Base-by-base conservation (phyloP, 1,140 invertebrate genomes). In the Adelges cooleyi region DNA sequence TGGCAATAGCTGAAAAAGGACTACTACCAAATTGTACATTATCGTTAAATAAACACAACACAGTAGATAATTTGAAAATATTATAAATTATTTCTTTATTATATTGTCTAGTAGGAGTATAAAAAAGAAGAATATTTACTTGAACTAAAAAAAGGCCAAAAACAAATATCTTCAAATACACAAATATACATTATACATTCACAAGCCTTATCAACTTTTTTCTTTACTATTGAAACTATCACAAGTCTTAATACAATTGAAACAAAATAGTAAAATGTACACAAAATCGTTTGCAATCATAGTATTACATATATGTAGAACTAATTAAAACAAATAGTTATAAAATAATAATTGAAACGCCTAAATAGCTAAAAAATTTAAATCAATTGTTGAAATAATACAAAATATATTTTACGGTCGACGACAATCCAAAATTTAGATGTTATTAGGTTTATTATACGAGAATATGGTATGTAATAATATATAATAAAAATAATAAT, bases 51-150 rank as follows among this genome's bases (percentile, higher is more conserved):
- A 22, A 42, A 11, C 3, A 6, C 13, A 42, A 42, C 5, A 42
- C 40, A 42, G 13, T 8, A 38, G 6, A 38, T 8, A 13, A n/a
- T 56, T 59, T 59, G n/a, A 33, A 33, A 33, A 33, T 27, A 62
- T 46, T 25, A 62, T 59, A 27, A 59, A 59, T 42, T 46, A 59
- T 25, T 56, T 56, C 23, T 56, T 56, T 56, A 59, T 59, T 59
- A 62, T 62, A 48, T 48, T 62, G 25, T 62, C 56, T 48, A 62
- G 25, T 62, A 62, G 56, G 56, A 62, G 56, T 62, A 62, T n/a
- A 46, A 62, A 62, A 62, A 59, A 62, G 53, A 48, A 62, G 56
- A 62, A 33, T 33, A 62, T 33, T 46, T 48, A 29, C 13, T 62
- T 48, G 40, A 48, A 48, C 17, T 62, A 25, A 59, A n/a, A n/a